phyloP scores from a whole-genome alignment of 2,888 invertebrate species.

The Hypsopygia costalis region DNA sequence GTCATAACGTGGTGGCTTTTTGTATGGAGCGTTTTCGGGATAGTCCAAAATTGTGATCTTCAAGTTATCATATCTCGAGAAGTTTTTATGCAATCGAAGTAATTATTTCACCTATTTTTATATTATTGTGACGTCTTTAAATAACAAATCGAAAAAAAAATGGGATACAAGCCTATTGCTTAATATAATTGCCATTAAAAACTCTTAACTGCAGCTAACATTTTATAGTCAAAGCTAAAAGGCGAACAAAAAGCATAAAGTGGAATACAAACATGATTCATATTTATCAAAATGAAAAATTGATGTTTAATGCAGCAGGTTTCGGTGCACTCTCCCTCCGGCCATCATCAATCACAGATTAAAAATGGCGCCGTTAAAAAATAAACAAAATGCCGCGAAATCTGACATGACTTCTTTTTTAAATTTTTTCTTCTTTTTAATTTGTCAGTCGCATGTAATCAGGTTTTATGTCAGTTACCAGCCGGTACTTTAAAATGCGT shows the following conservation, averaged over 20 bases:
- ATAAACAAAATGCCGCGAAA: constrained; percentile 43
- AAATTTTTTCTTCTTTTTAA: constrained; percentile 28
- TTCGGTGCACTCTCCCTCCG: constrained; percentile 45
- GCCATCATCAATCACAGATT: constrained; percentile 48
- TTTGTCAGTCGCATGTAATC: constrained; percentile 30
- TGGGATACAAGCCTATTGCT: no score
- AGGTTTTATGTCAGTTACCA: constrained; percentile 37
- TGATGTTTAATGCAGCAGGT: constrained; percentile 53
- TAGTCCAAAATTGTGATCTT: no score
- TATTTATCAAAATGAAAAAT: constrained; percentile 63
- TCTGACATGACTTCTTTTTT: constrained; percentile 22
- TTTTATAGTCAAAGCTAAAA: no score
- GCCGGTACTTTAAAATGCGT: constrained; percentile 19
- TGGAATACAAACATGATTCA: constrained; percentile 17
- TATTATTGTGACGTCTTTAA: no score
- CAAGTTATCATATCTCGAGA: no score
- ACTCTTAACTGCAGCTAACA: no score
- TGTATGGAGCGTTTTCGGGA: no score
- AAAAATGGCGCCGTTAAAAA: constrained; percentile 45
- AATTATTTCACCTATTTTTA: no score
- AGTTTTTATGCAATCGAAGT: no score
- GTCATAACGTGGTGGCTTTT: no score
- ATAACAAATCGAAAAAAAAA: no score
- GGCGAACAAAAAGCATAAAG: not conserved
- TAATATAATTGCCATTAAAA: no score